Evolutionary conservation across 2,113 vertebrate genomes (phyloP).

Genomic region (Anarrhichthys ocellatus): DNA sequence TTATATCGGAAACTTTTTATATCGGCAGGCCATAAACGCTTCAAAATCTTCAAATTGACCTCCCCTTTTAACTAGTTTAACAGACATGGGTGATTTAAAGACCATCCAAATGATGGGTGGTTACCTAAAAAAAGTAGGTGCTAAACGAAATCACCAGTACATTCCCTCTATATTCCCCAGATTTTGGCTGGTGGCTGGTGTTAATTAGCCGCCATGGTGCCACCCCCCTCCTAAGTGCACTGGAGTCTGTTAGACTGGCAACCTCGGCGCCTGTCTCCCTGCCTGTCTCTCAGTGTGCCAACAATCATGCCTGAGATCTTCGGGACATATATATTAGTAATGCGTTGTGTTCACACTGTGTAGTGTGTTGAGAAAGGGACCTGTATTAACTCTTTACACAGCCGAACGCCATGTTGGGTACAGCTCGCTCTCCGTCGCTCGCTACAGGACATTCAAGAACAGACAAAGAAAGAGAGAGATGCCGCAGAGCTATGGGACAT

Average conservation of each 20-base stretch:
- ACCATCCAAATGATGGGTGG: slow-evolving; percentile 33
- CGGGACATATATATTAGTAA: background rate
- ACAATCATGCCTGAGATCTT: slow-evolving; percentile 51
- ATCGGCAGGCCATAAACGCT: slow-evolving; percentile 43
- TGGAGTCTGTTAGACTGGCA: slow-evolving; percentile 59
- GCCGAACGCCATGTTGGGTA: too few species aligned
- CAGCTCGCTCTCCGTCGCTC: too few species aligned
- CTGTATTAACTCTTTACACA: background rate
- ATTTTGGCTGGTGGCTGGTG: slow-evolving; percentile 40
- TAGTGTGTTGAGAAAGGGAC: too few species aligned
- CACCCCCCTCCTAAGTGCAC: slow-evolving; percentile 21
- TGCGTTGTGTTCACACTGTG: too few species aligned
- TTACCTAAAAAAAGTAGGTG: slow-evolving; percentile 38
- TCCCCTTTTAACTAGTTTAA: slow-evolving; percentile 50
- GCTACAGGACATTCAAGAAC: too few species aligned
- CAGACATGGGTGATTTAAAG: slow-evolving; percentile 28
- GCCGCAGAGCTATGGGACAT: too few species aligned
- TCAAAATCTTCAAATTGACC: slow-evolving; percentile 37
- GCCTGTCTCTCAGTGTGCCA: slow-evolving; percentile 70
- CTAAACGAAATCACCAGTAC: slow-evolving; percentile 39
- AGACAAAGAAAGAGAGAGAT: too few species aligned
- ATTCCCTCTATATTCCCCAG: slow-evolving; percentile 4
- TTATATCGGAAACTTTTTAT: slow-evolving; percentile 54
- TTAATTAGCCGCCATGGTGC: slow-evolving; percentile 43
- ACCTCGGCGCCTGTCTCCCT: slow-evolving; percentile 56